phyloP scores from a whole-genome alignment of 2,797 vertebrate species.

The Pachyuromys duprasi region DNA sequence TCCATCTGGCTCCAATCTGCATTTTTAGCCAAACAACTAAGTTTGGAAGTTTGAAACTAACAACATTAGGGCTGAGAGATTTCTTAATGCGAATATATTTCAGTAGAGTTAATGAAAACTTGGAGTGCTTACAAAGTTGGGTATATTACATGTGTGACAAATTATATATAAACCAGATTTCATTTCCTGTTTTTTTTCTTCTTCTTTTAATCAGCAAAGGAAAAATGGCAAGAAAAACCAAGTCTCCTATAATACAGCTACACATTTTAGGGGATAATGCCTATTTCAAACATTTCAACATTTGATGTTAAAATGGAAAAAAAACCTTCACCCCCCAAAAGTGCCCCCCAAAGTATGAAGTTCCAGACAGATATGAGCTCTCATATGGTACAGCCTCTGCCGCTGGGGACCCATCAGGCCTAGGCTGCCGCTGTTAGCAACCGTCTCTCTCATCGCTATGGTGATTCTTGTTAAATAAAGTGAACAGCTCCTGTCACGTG shows the following conservation, averaged over 20 bases:
- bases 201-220: conserved; percentile 72
- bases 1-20: conserved; percentile 78
- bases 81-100: conserved; percentile 83
- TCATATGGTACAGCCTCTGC: neutral
- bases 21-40: conserved; percentile 81
- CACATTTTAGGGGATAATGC: conserved; percentile 62
- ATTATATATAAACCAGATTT: conserved; percentile 77
- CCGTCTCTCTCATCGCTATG: conserved; percentile 44
- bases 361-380: neutral
- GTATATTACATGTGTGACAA: conserved; percentile 80
- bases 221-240: conserved; percentile 70
- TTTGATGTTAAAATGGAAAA: conserved; percentile 60
- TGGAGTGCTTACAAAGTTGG: conserved; percentile 79
- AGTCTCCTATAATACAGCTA: conserved; percentile 59
- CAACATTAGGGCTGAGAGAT: conserved; percentile 78
- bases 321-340: conserved; percentile 46
- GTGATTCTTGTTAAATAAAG: conserved; percentile 71
- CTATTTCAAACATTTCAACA: conserved; percentile 68
- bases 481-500: conserved; percentile 30
- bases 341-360: neutral
- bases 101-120: conserved; percentile 82
- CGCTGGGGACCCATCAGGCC: neutral
- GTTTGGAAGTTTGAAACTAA: conserved; percentile 79
- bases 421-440: conserved; percentile 65
- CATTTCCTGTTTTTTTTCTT: conserved; percentile 70